phyloP scores from a whole-genome alignment of 37 sponge, comb jelly and placozoan genomes.

The Aplysina aerophoba region DNA sequence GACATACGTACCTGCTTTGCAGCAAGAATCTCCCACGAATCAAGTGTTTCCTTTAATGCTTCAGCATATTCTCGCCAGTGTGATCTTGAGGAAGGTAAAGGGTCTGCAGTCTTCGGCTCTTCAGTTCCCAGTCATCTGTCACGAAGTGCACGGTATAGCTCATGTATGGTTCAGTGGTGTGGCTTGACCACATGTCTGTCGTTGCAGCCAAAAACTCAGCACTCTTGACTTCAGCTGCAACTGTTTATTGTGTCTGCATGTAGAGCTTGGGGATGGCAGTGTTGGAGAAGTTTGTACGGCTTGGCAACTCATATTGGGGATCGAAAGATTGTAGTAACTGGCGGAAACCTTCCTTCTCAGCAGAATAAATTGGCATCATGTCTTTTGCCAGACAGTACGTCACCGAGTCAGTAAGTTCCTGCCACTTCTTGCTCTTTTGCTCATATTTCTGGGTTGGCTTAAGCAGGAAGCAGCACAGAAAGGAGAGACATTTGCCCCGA shows the following conservation, averaged over 20 bases:
- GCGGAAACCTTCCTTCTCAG: not conserved
- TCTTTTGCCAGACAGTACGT: conserved; percentile 4
- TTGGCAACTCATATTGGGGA: not conserved
- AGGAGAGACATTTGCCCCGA: too few relatives aligned
- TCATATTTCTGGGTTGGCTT: conserved; percentile 20
- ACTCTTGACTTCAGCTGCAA: not conserved
- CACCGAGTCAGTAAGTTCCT: not conserved
- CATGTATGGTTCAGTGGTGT: not conserved
- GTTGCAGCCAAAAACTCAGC: conserved; percentile 36
- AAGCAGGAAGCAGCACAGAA: too few relatives aligned
- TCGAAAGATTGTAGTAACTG: not conserved
- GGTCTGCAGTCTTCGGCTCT: conserved; percentile 25
- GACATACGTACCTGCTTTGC: conserved; percentile 30
- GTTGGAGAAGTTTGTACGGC: not conserved
- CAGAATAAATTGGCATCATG: not conserved
- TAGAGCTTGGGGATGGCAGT: conserved; percentile 3
- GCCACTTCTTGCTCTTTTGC: conserved; percentile 1
- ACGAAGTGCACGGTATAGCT: conserved; percentile 47
- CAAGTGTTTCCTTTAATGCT: conserved; percentile 16
- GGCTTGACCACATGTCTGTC: conserved; percentile 43
- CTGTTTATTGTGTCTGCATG: not conserved
- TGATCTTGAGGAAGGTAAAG: conserved; percentile 33
- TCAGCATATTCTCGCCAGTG: conserved; percentile 30
- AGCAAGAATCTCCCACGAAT: conserved; percentile 12
- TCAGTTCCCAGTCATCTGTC: not conserved